Conservation (phyloP, 2,113 vertebrate species). For the Campylorhamphus procurvoides region DNA sequence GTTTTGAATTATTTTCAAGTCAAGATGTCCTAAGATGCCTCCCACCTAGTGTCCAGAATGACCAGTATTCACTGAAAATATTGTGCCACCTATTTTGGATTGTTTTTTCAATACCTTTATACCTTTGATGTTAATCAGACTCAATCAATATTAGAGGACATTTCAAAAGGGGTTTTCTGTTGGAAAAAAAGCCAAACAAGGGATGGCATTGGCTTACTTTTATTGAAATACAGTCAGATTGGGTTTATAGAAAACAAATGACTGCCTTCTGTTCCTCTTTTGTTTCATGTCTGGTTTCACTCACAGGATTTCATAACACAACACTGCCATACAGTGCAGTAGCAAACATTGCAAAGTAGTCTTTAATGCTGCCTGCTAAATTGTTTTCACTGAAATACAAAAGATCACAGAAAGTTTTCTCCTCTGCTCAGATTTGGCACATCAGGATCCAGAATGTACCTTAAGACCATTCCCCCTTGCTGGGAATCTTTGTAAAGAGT, state of each 20-base stretch:
- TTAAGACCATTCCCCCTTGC: background rate
- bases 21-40: background rate
- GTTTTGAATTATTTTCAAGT: background rate
- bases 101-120: background rate
- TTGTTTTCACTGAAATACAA: background rate
- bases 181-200: background rate
- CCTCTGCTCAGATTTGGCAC: background rate
- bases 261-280: slow-evolving; percentile 7
- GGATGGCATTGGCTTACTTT: background rate
- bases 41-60: background rate
- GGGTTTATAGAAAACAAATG: background rate
- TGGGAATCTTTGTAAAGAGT: background rate
- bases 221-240: background rate
- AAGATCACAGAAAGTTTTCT: background rate
- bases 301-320: background rate
- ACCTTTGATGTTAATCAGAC: background rate
- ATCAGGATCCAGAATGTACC: background rate
- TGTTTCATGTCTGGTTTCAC: background rate
- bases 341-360: background rate
- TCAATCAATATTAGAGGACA: background rate
- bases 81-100: background rate
- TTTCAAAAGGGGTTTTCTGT: background rate
- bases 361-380: background rate
- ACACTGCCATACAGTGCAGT: background rate
- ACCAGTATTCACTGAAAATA: background rate